Evolutionary conservation across 2,888 invertebrate genomes (phyloP), one percentile per base, ranked within the genome.

Genomic region (Andrena hattorfiana): DNA sequence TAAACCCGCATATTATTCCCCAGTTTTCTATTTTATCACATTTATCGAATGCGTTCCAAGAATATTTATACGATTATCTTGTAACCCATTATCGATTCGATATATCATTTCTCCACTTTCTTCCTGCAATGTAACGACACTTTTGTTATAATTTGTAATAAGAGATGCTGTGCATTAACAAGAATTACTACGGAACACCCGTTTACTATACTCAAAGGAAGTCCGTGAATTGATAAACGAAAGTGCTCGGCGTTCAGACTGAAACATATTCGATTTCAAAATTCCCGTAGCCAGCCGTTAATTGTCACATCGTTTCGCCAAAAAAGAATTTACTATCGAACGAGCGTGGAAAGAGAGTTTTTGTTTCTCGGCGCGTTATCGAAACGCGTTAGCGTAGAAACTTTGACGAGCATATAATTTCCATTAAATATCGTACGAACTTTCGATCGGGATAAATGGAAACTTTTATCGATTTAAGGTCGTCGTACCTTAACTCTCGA

Each of bases 1-100:
- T 56, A 32, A 82, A 85, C 85, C 86, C 60, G 74, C 74, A 87
- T 76, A 78, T 70, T 86, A 74, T 86, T 87, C 88, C 88, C 88
- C 85, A 85, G 63, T 75, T 68, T 76, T 82, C 72, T 83, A 72
- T 67, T 56, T 56, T 70, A 78, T 83, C 70, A 68, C 71, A 64
- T 77, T 68, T 71, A 66, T 72, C 51, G 35, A 62, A 70, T 72
- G 48, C 62, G 69, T 76, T 71, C 48, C 23, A 30, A 54, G 30
- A 32, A 63, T 23, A 69, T 54, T 78, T 70, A 62, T 62, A 81
- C 20, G 48, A 75, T 76, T 67, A 70, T 76, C 49, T 35, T 67
- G 13, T 60, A 64, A 69, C 20, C 67, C 60, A 64, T 74, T 51
- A 67, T 76, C 68, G n/a, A 71, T 72, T 42, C 48, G 49, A 63